phyloP scores from a whole-genome alignment of 2,797 vertebrate species.

The Clarias fuscus region DNA sequence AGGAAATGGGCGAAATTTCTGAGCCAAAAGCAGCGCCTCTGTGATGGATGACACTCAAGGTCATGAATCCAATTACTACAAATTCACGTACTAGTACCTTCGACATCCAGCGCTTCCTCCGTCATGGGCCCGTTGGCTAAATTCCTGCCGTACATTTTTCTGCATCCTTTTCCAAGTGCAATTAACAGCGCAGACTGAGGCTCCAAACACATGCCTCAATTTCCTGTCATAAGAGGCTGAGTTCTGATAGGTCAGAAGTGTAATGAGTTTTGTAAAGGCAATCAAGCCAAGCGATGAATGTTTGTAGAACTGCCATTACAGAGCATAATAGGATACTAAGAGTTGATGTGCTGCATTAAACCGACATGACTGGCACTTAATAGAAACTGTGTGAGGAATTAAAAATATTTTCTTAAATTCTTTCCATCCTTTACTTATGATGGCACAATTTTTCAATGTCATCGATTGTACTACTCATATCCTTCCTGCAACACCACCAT shows the following conservation, averaged over 20 bases:
- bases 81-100: conserved; percentile 37
- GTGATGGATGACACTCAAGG: conserved; percentile 49
- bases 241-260: conserved; percentile 68
- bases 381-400: conserved; percentile 30
- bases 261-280: conserved; percentile 68
- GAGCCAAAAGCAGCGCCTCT: conserved; percentile 41
- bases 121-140: conserved; percentile 17
- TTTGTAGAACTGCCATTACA: conserved; percentile 54
- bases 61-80: conserved; percentile 55
- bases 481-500: conserved; percentile 18
- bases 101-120: conserved; percentile 11
- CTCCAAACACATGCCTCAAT: conserved; percentile 55
- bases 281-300: conserved; percentile 63
- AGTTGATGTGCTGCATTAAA: conserved; percentile 49
- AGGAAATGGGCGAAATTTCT: conserved; percentile 36
- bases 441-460: conserved; percentile 31
- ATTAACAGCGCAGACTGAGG: conserved; percentile 44
- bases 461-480: conserved; percentile 12
- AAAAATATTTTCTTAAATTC: conserved; percentile 34
- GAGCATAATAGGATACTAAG: conserved; percentile 45
- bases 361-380: conserved; percentile 42
- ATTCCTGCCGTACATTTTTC: conserved; percentile 23
- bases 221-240: conserved; percentile 60
- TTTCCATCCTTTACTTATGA: conserved; percentile 35
- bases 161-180: conserved; percentile 42